phyloP scores from a whole-genome alignment of 2,797 vertebrate species.

The Enteromius treurensis region DNA sequence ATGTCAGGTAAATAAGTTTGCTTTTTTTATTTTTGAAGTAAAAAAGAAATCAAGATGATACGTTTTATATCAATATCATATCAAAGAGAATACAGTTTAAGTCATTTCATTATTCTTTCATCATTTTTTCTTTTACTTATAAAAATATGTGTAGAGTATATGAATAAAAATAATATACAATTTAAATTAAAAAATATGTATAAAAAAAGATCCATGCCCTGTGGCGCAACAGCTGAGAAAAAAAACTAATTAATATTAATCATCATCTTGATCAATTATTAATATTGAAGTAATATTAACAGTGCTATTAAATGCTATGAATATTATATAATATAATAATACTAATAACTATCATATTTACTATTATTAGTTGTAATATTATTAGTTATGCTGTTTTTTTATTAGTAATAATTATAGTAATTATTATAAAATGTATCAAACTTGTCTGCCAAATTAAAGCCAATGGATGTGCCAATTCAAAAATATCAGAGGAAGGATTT shows the following conservation, averaged over 20 bases:
- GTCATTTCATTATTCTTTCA: not conserved
- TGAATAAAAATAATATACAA: not conserved
- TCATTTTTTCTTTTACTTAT: not conserved
- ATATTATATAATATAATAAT: not conserved
- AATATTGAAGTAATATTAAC: not conserved
- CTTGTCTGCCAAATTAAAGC: not conserved
- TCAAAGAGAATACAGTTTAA: not conserved
- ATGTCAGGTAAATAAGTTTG: slow-evolving; percentile 77
- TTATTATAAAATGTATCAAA: not conserved
- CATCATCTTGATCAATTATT: not conserved
- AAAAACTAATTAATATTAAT: not conserved
- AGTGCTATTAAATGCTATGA: not conserved
- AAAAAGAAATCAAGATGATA: not conserved
- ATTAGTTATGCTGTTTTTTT: not conserved
- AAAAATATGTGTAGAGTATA: not conserved
- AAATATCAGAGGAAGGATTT: not conserved
- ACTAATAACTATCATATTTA: not conserved
- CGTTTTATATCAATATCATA: not conserved
- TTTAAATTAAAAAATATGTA: not conserved
- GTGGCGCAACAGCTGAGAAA: not conserved
- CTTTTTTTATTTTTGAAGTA: not conserved
- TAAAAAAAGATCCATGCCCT: not conserved
- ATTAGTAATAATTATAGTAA: not conserved
- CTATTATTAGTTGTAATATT: not conserved
- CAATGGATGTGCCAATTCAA: not conserved